These are phyloP conservation scores for Elachura formosa DNA, from an alignment of 2,113 vertebrate species.

Conservation along the genomic window DNA sequence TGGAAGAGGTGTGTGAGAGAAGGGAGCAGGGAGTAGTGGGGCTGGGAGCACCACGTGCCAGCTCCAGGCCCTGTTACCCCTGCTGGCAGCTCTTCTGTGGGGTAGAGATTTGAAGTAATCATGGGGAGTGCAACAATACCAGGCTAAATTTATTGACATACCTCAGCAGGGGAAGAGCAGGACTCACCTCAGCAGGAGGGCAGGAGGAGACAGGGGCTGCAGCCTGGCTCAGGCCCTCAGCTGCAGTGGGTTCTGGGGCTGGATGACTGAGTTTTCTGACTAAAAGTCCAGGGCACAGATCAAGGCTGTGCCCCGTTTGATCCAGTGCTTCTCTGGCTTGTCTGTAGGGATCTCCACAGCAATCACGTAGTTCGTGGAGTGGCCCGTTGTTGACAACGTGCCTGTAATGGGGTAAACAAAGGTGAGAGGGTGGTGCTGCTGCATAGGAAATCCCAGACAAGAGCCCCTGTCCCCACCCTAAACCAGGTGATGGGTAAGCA, in stretches of 20 bases:
- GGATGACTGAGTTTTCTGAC: background rate
- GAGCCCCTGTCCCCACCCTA: background rate
- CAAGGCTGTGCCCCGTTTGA: constrained; percentile 86
- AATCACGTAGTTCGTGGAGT: constrained; percentile 88
- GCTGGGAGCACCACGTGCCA: rapidly evolving
- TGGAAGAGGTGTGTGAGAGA: background rate
- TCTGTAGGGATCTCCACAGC: constrained; percentile 84
- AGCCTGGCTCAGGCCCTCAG: background rate
- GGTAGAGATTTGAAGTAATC: background rate
- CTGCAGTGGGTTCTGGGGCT: background rate
- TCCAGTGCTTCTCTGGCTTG: constrained; percentile 81
- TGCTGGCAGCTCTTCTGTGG: background rate
- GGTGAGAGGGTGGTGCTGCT: background rate
- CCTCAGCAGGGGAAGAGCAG: background rate
- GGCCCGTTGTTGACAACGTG: constrained; percentile 84
- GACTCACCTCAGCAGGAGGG: background rate
- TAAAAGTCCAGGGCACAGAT: constrained; percentile 89
- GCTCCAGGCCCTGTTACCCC: rapidly evolving
- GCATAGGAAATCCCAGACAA: rapidly evolving
- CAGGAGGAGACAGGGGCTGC: background rate
- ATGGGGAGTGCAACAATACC: background rate
- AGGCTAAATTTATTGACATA: background rate
- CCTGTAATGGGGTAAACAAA: constrained; percentile 57
- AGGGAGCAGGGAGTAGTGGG: rapidly evolving
- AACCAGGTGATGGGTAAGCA: background rate